Evolutionary conservation across 2,113 vertebrate species (phyloP).

Genomic region (Rhinolophus sinicus): DNA sequence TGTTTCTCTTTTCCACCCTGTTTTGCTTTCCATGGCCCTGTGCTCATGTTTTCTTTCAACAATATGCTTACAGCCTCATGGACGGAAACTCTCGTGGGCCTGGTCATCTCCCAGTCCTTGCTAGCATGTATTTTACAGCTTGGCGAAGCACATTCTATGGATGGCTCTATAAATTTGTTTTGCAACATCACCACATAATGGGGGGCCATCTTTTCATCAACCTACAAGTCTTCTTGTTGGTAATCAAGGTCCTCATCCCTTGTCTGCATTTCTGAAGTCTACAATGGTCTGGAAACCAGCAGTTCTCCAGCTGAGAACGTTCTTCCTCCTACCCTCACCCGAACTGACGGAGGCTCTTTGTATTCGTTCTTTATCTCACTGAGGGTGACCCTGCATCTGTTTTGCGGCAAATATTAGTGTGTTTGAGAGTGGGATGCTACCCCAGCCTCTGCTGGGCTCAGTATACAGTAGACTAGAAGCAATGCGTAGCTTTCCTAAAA

Average conservation of each 20-base stretch:
- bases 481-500: neutral
- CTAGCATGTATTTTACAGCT: neutral
- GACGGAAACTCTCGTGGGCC: neutral
- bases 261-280: neutral
- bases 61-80: neutral
- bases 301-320: neutral
- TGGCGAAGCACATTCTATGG: neutral
- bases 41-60: neutral
- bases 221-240: neutral
- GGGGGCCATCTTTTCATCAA: neutral
- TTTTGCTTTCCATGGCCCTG: neutral
- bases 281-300: neutral
- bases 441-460: neutral
- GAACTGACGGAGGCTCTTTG: neutral
- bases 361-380: neutral
- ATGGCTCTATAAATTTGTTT: neutral
- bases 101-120: neutral
- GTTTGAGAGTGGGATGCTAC: neutral
- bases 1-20: neutral
- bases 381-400: neutral
- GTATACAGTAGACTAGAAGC: neutral
- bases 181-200: neutral
- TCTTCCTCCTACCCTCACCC: neutral
- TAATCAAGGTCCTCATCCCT: neutral
- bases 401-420: neutral